phyloP scores from a whole-genome alignment of 2,888 invertebrate species.

The Agonum fuliginosum region DNA sequence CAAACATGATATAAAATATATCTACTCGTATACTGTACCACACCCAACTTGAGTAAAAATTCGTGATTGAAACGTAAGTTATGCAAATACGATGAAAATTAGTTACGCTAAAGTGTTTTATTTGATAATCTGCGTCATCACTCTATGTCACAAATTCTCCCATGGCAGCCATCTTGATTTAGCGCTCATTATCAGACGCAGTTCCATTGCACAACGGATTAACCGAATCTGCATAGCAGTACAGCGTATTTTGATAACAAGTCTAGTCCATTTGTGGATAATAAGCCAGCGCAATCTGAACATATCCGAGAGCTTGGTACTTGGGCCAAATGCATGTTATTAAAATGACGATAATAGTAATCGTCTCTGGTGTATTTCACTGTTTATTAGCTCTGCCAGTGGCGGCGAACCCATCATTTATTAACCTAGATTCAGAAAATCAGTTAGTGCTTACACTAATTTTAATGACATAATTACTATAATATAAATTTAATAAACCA shows the following conservation, averaged over 20 bases:
- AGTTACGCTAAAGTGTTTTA: background rate
- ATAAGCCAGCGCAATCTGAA: slow-evolving; percentile 40
- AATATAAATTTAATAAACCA: too few species aligned
- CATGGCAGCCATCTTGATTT: slow-evolving; percentile 29
- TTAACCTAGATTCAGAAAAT: too few species aligned
- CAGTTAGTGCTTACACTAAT: too few species aligned
- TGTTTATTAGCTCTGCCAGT: slow-evolving; percentile 7
- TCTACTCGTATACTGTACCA: background rate
- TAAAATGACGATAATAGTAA: slow-evolving; percentile 56
- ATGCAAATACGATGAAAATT: too few species aligned
- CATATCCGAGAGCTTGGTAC: slow-evolving; percentile 21
- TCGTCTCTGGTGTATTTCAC: slow-evolving; percentile 41
- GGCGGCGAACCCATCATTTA: slow-evolving; percentile 2
- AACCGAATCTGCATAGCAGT: slow-evolving; percentile 33
- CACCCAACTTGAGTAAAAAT: too few species aligned
- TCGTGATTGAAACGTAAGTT: background rate
- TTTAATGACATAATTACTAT: too few species aligned
- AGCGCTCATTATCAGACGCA: slow-evolving; percentile 16
- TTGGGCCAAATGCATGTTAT: slow-evolving; percentile 51
- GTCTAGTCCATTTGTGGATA: slow-evolving; percentile 47
- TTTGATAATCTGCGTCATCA: background rate
- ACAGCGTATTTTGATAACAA: slow-evolving; percentile 44
- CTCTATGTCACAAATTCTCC: background rate
- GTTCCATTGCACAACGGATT: slow-evolving; percentile 26
- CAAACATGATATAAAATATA: too few species aligned